Evolutionary conservation across 1,140 invertebrate species (phyloP).

Genomic region (Paracyclopina nana): DNA sequence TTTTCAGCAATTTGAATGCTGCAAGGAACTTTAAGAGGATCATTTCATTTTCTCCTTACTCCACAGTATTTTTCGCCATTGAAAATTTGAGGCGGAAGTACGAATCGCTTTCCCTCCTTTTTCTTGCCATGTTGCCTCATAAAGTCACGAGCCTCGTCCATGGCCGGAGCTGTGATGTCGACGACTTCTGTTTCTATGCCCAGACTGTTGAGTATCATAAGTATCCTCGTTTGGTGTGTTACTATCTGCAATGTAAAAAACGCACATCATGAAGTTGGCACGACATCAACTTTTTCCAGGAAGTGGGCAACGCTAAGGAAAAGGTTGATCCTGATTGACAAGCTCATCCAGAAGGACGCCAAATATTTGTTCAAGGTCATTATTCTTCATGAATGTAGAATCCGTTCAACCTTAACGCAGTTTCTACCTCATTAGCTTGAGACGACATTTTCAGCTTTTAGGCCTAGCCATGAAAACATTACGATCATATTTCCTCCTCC

Average conservation of each 20-base stretch:
- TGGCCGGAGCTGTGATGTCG: constrained; percentile 10
- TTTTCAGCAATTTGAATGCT: neutral
- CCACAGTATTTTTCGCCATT: constrained; percentile 80
- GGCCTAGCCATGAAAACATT: too few relatives aligned
- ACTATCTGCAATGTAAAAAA: constrained; percentile 8
- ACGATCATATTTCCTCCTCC: too few relatives aligned
- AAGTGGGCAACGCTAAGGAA: too few relatives aligned
- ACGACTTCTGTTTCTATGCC: constrained; percentile 5
- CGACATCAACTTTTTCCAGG: too few relatives aligned
- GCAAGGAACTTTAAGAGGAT: neutral
- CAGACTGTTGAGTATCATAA: constrained; percentile 16
- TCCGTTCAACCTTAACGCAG: too few relatives aligned
- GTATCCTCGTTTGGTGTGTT: constrained; percentile 10
- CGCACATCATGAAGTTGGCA: too few relatives aligned
- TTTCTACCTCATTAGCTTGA: too few relatives aligned
- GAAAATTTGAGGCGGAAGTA: constrained; percentile 80
- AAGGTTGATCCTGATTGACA: too few relatives aligned
- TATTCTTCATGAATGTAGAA: too few relatives aligned
- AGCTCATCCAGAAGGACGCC: too few relatives aligned
- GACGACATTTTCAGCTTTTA: too few relatives aligned
- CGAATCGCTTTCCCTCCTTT: constrained; percentile 36
- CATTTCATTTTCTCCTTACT: constrained; percentile 36
- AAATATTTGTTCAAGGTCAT: too few relatives aligned
- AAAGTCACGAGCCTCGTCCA: constrained; percentile 61
- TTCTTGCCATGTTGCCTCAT: constrained; percentile 71